Conservation (phyloP, 2,113 vertebrate species). For the Rhea pennata region DNA sequence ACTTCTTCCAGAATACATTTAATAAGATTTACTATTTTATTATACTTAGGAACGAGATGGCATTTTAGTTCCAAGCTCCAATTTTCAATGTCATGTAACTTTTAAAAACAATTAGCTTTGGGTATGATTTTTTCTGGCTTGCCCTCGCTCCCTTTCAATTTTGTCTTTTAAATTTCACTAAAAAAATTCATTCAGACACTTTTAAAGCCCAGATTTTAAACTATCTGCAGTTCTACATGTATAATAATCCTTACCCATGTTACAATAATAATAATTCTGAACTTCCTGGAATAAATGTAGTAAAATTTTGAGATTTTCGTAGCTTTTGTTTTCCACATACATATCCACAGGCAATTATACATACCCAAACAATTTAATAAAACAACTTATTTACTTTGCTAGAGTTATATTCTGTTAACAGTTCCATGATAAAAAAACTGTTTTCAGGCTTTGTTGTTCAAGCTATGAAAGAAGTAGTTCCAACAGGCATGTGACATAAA, state of each 20-base stretch:
- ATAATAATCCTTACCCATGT: not conserved
- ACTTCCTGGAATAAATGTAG: not conserved
- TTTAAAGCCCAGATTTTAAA: not conserved
- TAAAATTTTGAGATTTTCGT: not conserved
- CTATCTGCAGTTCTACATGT: not conserved
- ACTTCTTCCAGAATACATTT: constrained; percentile 12
- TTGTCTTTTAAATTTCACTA: not conserved
- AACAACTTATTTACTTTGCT: not conserved
- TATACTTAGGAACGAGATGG: not conserved
- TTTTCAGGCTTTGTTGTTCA: not conserved
- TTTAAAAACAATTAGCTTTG: constrained; percentile 1
- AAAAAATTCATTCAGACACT: not conserved
- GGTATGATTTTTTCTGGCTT: not conserved
- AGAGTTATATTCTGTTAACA: not conserved
- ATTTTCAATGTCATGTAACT: not conserved
- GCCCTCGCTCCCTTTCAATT: not conserved
- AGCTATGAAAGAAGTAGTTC: not conserved
- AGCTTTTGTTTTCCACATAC: not conserved
- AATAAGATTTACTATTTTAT: constrained; percentile 25
- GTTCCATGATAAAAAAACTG: not conserved
- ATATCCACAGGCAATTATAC: not conserved
- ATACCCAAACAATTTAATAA: not conserved
- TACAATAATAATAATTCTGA: not conserved
- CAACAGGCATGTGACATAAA: not conserved
- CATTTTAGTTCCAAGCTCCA: not conserved